Conservation (phyloP, 2,113 vertebrate species). For the Nycticebus coucang region DNA sequence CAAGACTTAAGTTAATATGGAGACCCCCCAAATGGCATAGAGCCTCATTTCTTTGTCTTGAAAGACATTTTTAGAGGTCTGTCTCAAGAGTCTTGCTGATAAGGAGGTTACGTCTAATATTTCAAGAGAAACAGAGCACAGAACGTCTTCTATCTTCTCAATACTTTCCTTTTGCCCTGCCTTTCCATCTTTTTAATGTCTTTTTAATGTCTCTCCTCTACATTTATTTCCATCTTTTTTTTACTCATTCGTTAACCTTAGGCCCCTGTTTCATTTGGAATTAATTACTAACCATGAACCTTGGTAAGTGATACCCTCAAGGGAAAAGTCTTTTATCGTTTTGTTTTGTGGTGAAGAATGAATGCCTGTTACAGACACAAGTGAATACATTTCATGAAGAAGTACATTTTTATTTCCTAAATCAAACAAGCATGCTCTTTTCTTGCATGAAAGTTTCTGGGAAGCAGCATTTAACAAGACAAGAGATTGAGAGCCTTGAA, state of each 20-base stretch:
- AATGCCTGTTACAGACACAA: background rate
- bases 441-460: background rate
- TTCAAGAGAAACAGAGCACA: constrained; percentile 60
- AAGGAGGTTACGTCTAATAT: constrained; percentile 66
- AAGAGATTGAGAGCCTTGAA: background rate
- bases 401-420: background rate
- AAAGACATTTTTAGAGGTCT: constrained; percentile 57
- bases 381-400: background rate
- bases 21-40: constrained; percentile 15
- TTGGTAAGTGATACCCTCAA: constrained; percentile 43
- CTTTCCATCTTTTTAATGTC: background rate
- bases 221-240: background rate
- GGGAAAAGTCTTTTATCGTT: background rate
- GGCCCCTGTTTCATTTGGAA: constrained; percentile 59
- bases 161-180: background rate
- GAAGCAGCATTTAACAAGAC: background rate
- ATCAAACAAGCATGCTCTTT: background rate
- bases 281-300: constrained; percentile 72
- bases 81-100: constrained; percentile 59
- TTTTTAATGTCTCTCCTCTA: background rate
- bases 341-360: background rate
- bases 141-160: background rate
- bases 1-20: constrained; percentile 59
- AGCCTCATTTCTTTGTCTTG: constrained; percentile 45
- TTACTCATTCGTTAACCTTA: constrained; percentile 53